Base-by-base conservation (phyloP, 2,888 invertebrate genomes). In the Plagodis pulveraria region DNA sequence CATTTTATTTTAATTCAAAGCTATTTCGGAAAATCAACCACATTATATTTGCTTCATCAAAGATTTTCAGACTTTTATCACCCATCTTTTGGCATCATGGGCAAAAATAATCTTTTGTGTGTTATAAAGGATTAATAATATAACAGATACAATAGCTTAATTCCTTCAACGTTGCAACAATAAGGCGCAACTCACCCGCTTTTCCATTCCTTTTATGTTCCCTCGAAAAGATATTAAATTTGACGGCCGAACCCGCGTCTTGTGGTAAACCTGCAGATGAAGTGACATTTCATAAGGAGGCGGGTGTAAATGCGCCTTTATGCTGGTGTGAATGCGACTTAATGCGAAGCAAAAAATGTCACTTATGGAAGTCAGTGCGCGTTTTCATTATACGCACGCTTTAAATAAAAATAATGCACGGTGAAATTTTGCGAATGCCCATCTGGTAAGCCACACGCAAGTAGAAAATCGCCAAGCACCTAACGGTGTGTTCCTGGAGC, bases 331-430 rank as follows among this genome's bases (percentile, higher is more conserved):
- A 77, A 78, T 77, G 67, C 63, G 71, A 65, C 67, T 74, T 74
- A 76, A 81, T 77, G 66, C 62, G 57, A 59, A 66, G 70, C 72
- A 78, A 80, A 79, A 81, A 81, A 76, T 70, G 63, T 62, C 55
- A 59, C 54, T 50, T 41, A 36, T 42, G 40, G 12, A 42, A 50
- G 65, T 50, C 51, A 12, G 52, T 41, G 59, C 42, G 41, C 33
- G 63, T 66, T 60, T 63, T 51, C 67, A 59, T 59, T 63, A 48
- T 12, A 35, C 2, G 36, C 32, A 33, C 36, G 35, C 11, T 36
- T 36, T 2, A 7, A 36, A 36, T 36, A 36, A 36, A 36, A 8
- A 22, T 2, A 4, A 22, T 22, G 22, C 22, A 22, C 4, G 22
- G 22, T 22, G 22, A 22, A 22, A 22, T 22, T 22, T 22, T 22